These are phyloP conservation scores for Plebejus anna DNA, from an alignment of 2,888 invertebrate species.

Conservation along the genomic window DNA sequence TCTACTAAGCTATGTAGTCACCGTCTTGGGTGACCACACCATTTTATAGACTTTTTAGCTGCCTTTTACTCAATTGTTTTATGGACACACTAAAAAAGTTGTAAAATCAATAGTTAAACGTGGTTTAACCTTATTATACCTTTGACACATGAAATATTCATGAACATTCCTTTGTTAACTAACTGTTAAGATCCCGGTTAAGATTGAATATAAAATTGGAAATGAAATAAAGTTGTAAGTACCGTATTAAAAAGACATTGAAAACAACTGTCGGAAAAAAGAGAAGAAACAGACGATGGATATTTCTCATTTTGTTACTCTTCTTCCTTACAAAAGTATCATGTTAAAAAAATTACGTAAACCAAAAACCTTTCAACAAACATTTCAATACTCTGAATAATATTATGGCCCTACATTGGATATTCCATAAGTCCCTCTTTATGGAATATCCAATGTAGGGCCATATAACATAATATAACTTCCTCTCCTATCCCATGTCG, in stretches of 20 bases:
- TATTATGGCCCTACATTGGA: no score
- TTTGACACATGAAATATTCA: conserved; percentile 4
- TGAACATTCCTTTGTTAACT: neutral
- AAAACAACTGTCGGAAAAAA: neutral
- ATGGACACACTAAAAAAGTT: neutral
- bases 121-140: neutral
- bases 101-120: conserved; percentile 14
- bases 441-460: no score
- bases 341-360: no score
- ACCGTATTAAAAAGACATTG: neutral
- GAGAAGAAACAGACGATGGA: neutral
- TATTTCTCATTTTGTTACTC: no score
- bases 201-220: neutral
- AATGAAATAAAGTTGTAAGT: conserved; percentile 1
- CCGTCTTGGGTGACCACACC: neutral
- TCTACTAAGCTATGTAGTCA: neutral
- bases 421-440: no score
- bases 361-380: no score
- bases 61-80: conserved; percentile 4
- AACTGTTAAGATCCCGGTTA: neutral
- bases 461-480: no score
- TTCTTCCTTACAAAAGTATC: no score
- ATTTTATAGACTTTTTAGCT: neutral
- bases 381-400: no score
- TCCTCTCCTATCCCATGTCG: no score